Evolutionary conservation across 2,113 vertebrate species (phyloP).

Genomic region (Nipponia nippon): DNA sequence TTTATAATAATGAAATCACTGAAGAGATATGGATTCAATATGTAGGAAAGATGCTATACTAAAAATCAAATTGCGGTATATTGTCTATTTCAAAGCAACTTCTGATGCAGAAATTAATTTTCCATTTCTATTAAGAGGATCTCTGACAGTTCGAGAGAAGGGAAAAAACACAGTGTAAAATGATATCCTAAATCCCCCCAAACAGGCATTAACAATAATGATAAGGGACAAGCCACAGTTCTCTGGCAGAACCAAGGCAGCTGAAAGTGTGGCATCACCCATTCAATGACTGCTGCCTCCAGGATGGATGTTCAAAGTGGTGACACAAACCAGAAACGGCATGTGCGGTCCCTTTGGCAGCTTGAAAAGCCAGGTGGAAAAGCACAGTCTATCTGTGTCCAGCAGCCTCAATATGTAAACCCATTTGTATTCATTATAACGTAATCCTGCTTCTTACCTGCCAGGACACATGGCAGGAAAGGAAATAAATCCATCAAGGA

Average conservation of each 20-base stretch:
- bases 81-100: conserved; percentile 15
- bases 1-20: background rate
- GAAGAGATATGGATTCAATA: background rate
- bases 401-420: background rate
- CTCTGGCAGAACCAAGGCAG: background rate
- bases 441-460: background rate
- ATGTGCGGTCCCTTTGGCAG: background rate
- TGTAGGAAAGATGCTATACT: background rate
- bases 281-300: background rate
- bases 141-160: background rate
- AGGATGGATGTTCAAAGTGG: background rate
- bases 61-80: background rate
- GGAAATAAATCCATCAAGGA: background rate
- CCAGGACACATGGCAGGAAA: background rate
- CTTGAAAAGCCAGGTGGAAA: background rate
- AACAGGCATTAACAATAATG: background rate
- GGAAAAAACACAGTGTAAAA: background rate
- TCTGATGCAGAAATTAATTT: conserved; percentile 22
- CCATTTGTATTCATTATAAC: background rate
- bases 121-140: background rate
- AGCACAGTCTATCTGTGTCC: background rate
- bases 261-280: background rate
- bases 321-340: background rate
- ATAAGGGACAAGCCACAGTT: background rate
- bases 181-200: background rate